phyloP scores from a whole-genome alignment of 2,797 vertebrate species.

The Sebastes hubbsi region DNA sequence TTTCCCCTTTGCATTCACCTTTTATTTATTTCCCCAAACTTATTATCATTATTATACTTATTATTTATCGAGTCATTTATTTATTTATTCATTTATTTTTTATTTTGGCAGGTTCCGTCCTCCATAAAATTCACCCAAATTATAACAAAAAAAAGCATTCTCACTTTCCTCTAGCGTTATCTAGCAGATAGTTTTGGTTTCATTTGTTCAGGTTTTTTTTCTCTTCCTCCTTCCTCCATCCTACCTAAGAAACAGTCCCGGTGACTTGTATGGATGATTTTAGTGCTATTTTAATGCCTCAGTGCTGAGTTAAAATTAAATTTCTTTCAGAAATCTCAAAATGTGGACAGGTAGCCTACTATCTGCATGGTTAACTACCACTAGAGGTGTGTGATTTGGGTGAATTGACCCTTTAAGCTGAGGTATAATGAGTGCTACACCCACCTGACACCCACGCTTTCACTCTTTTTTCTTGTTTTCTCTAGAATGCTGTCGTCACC shows the following conservation, averaged over 20 bases:
- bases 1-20: too few relatives aligned
- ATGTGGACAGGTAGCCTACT: not conserved
- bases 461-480: not conserved
- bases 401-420: slow-evolving; percentile 14
- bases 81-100: too few relatives aligned
- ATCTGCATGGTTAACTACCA: not conserved
- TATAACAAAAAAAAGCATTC: not conserved
- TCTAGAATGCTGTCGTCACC: not conserved
- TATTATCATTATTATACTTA: too few relatives aligned
- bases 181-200: not conserved
- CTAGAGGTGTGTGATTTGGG: not conserved
- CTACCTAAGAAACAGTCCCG: not conserved
- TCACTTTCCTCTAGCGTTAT: not conserved
- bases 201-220: not conserved
- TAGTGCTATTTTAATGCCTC: not conserved
- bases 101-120: too few relatives aligned
- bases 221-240: not conserved
- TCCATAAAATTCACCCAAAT: not conserved
- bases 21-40: too few relatives aligned
- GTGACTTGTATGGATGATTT: not conserved
- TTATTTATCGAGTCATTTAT: too few relatives aligned
- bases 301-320: not conserved
- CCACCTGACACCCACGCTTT: not conserved
- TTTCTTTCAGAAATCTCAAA: not conserved
- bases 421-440: not conserved